Percentiles rank a stretch among this genome's conserved stretches.
Conservation (phyloP, 1,140 invertebrate species). For the Scaptomyza hsui region DNA sequence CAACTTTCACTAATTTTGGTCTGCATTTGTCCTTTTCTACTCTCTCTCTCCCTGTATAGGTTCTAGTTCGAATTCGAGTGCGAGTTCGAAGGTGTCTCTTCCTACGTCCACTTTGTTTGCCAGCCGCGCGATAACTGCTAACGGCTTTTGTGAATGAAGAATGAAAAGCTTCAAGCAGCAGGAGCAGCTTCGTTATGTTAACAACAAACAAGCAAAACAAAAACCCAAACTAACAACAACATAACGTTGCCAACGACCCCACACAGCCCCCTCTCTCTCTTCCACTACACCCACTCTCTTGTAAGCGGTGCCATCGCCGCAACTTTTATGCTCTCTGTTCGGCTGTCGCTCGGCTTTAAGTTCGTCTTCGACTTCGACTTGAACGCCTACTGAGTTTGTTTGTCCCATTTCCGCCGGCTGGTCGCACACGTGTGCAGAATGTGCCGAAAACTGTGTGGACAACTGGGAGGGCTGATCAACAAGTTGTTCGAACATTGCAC, state of each 20-base stretch:
- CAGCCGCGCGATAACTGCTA: constrained; percentile 69
- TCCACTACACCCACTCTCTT: constrained; percentile 1
- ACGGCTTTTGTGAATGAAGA: constrained; percentile 72
- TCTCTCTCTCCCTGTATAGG: not conserved
- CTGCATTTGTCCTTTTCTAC: not conserved
- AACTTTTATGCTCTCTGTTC: constrained; percentile 38
- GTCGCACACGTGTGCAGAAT: constrained; percentile 32
- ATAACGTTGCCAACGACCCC: constrained; percentile 48
- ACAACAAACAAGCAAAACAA: constrained; percentile 62
- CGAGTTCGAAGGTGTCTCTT: constrained; percentile 1
- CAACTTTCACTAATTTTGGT: constrained; percentile 42
- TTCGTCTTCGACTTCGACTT: constrained; percentile 7
- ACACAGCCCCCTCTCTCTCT: not conserved
- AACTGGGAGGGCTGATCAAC: constrained; percentile 7
- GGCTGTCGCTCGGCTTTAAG: constrained; percentile 31
- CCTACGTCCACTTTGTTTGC: constrained; percentile 59
- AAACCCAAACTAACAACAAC: constrained; percentile 27
- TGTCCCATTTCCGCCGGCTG: constrained; percentile 69
- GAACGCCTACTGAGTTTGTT: constrained; percentile 57
- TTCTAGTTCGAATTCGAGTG: too few species aligned
- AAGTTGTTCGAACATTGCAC: not conserved
- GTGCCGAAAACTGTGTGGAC: not conserved
- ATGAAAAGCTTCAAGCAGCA: constrained; percentile 1
- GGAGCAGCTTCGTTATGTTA: constrained; percentile 61
- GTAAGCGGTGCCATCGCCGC: constrained; percentile 33